These are phyloP conservation scores for Margaritifera margaritifera DNA, from an alignment of 2,888 invertebrate species.

Conservation along the genomic window DNA sequence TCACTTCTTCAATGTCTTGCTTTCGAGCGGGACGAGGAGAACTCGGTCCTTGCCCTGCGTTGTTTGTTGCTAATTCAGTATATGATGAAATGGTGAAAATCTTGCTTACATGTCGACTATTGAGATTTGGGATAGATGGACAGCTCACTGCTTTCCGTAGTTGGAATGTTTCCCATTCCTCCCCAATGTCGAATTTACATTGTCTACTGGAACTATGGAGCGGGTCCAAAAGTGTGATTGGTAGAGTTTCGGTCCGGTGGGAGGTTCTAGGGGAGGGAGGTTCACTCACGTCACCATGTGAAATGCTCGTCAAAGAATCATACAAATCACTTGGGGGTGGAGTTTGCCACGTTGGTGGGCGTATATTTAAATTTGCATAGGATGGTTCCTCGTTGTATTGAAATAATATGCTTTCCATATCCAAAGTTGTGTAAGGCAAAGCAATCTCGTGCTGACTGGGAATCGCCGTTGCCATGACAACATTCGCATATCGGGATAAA, in stretches of 20 bases:
- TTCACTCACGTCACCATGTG: not conserved
- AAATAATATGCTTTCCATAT: not conserved
- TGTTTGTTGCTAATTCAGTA: slow-evolving; percentile 19
- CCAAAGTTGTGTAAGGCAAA: slow-evolving; percentile 17
- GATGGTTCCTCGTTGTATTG: not conserved
- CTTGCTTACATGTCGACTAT: slow-evolving; percentile 8
- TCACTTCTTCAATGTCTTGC: slow-evolving; percentile 16
- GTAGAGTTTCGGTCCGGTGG: slow-evolving; percentile 2
- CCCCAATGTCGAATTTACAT: slow-evolving; percentile 44
- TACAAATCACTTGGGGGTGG: too few species aligned
- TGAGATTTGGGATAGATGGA: slow-evolving; percentile 36
- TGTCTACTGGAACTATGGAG: slow-evolving; percentile 18
- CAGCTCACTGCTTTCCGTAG: slow-evolving; percentile 28
- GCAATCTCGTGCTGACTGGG: slow-evolving; percentile 20
- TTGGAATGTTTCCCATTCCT: slow-evolving; percentile 53
- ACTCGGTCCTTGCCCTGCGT: not conserved
- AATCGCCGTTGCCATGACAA: slow-evolving; percentile 8
- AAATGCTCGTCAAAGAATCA: too few species aligned
- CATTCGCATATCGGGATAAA: not conserved
- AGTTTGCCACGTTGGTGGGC: too few species aligned
- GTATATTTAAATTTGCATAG: too few species aligned
- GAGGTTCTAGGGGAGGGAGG: slow-evolving; percentile 1
- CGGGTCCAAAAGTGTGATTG: slow-evolving; percentile 9
- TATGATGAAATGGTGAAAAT: slow-evolving; percentile 20
- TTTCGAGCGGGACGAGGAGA: slow-evolving; percentile 23